Evolutionary conservation across 1,140 invertebrate species (phyloP).

Genomic region (Adelges cooleyi): DNA sequence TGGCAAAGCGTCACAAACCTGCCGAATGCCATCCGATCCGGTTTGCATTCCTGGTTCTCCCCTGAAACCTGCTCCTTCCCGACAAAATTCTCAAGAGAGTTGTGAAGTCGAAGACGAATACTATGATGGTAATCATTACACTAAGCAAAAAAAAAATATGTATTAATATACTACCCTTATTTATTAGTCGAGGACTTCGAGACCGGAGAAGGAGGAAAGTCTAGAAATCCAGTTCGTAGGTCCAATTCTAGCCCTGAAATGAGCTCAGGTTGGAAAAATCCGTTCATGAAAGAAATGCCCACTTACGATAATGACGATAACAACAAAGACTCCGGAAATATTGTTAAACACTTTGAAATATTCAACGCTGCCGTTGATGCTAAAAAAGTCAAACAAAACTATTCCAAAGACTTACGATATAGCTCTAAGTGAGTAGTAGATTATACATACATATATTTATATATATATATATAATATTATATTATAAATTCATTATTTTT

Average conservation of each 20-base stretch:
- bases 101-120: constrained; percentile 41
- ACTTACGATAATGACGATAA: constrained; percentile 34
- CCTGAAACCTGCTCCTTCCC: constrained; percentile 35
- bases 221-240: constrained; percentile 63
- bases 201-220: neutral
- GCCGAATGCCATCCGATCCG: constrained; percentile 41
- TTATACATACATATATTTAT: too few relatives aligned
- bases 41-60: constrained; percentile 52
- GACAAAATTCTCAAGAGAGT: constrained; percentile 47
- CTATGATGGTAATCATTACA: constrained; percentile 2
- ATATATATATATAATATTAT: too few relatives aligned
- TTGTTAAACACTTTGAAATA: constrained; percentile 44
- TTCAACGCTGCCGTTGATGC: constrained; percentile 8
- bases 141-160: neutral
- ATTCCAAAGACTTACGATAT: constrained; percentile 15
- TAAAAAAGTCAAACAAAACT: constrained; percentile 20
- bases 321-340: constrained; percentile 46
- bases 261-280: constrained; percentile 71
- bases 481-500: neutral
- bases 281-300: constrained; percentile 42
- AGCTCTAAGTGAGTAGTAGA: neutral
- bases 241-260: constrained; percentile 86
- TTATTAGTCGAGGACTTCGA: constrained; percentile 7
- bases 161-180: neutral
- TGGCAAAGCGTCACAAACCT: neutral